Conservation (phyloP, 2,797 vertebrate genomes). For the Leuciscus waleckii region DNA sequence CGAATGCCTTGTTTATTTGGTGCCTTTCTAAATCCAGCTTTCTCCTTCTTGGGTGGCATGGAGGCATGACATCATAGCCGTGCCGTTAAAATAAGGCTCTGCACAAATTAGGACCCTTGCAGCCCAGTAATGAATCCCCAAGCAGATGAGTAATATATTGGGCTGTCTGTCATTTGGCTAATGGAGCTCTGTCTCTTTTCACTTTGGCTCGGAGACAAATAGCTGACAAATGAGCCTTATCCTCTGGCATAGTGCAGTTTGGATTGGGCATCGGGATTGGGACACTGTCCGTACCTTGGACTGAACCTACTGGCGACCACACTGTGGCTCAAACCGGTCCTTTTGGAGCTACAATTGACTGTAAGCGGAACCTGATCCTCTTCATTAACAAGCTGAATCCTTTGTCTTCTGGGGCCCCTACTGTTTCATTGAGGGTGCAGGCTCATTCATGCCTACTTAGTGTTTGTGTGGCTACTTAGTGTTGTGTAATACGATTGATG, state of each 20-base stretch:
- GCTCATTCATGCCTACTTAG: conserved; percentile 23
- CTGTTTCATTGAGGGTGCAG: conserved; percentile 22
- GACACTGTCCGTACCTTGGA: conserved; percentile 25
- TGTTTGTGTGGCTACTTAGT: background rate
- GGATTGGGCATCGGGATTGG: background rate
- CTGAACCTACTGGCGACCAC: conserved; percentile 11
- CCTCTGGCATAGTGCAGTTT: conserved; percentile 33
- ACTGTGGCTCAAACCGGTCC: conserved; percentile 1
- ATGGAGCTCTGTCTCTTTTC: conserved; percentile 59
- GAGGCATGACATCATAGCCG: conserved; percentile 41
- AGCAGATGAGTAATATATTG: conserved; percentile 63
- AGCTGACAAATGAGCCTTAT: conserved; percentile 59
- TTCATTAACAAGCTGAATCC: conserved; percentile 51
- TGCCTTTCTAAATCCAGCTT: conserved; percentile 54
- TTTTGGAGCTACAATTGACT: conserved; percentile 30
- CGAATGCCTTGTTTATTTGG: conserved; percentile 54
- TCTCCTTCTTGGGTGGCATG: conserved; percentile 41
- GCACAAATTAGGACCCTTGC: conserved; percentile 58
- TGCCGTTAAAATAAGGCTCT: conserved; percentile 60
- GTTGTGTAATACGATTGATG: background rate
- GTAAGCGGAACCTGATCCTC: conserved; percentile 36
- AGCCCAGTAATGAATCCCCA: conserved; percentile 57
- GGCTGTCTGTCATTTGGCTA: conserved; percentile 59
- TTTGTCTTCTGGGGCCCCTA: background rate
- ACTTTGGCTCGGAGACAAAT: conserved; percentile 49